Conservation (phyloP, 2,888 invertebrate genomes). For the Drosophila tanythrix region DNA sequence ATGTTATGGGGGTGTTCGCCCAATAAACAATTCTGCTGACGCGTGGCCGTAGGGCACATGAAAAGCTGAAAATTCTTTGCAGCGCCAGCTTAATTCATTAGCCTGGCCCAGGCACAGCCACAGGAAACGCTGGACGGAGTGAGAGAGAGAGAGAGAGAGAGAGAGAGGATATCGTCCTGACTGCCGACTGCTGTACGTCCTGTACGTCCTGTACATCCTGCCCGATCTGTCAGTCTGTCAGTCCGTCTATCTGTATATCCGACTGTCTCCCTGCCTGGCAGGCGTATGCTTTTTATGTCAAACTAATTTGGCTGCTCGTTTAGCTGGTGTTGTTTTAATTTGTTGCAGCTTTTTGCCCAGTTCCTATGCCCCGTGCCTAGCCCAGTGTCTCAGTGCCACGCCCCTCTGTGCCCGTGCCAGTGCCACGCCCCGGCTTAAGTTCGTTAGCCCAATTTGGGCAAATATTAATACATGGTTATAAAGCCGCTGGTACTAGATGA, state of each 20-base stretch:
- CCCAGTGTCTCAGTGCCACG: constrained; percentile 2
- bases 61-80: constrained; percentile 65
- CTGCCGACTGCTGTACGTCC: constrained; percentile 2
- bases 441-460: constrained; percentile 79
- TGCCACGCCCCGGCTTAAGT: constrained; percentile 63
- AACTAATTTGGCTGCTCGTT: constrained; percentile 79
- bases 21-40: constrained; percentile 69
- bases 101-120: constrained; percentile 22
- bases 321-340: constrained; percentile 78
- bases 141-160: not conserved
- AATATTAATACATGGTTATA: constrained; percentile 77
- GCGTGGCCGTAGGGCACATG: constrained; percentile 52
- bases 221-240: constrained; percentile 51
- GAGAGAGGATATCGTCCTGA: not conserved
- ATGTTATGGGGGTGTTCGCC: constrained; percentile 3
- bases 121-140: constrained; percentile 33
- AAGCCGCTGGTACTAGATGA: constrained; percentile 56
- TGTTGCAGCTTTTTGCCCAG: constrained; percentile 40
- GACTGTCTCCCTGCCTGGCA: constrained; percentile 33
- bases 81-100: constrained; percentile 74
- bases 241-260: constrained; percentile 15
- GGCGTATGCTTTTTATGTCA: constrained; percentile 72
- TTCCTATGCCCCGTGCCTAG: not conserved
- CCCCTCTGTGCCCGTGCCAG: constrained; percentile 13
- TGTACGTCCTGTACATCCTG: constrained; percentile 34